phyloP scores from a whole-genome alignment of 2,797 vertebrate species.

The Micropoecilia bifurca region DNA sequence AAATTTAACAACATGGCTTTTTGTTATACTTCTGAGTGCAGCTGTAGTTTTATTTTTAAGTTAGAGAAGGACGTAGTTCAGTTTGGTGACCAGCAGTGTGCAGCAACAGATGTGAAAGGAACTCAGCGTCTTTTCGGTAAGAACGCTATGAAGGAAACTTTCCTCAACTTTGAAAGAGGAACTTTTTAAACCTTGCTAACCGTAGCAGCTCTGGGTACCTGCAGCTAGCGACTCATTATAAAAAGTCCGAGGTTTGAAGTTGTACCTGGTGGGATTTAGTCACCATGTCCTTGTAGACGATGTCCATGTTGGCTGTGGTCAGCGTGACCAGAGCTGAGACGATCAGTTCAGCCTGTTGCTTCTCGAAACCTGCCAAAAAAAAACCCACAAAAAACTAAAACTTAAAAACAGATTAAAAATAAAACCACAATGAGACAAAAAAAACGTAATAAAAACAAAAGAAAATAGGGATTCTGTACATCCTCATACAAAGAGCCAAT shows the following conservation, averaged over 20 bases:
- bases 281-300: conserved; percentile 95
- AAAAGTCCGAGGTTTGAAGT: neutral
- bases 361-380: conserved; percentile 85
- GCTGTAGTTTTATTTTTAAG: neutral
- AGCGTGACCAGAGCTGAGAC: conserved; percentile 86
- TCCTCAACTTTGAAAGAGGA: neutral
- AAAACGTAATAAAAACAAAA: neutral
- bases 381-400: neutral
- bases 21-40: no score
- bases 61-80: neutral
- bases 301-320: conserved; percentile 90
- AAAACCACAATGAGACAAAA: neutral
- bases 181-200: neutral
- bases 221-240: neutral
- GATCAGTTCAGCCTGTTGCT: conserved; percentile 90
- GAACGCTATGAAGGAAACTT: neutral
- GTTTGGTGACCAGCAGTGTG: neutral
- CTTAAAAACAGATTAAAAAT: neutral
- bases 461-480: neutral
- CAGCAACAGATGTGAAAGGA: neutral
- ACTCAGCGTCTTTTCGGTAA: neutral
- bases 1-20: neutral
- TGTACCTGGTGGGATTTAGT: conserved; percentile 92
- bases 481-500: neutral
- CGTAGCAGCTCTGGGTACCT: neutral